Percentiles rank a stretch among this genome's conserved stretches.
phyloP scores from a whole-genome alignment of 2,888 invertebrate species.

The Odontothrips loti region DNA sequence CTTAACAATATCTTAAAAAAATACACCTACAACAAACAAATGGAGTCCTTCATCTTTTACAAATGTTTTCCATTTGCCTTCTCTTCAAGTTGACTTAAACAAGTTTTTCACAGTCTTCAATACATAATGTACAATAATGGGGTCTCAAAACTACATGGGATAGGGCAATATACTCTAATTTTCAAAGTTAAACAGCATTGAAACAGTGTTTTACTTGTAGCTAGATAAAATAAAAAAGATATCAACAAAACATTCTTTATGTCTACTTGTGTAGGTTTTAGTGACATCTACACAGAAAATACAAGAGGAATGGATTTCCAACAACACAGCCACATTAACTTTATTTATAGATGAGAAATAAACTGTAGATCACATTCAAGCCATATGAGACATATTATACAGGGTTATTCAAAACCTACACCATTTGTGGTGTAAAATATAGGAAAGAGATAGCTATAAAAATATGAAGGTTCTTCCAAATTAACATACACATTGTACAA shows the following conservation, averaged over 20 bases:
- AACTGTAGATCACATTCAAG: conserved; percentile 15
- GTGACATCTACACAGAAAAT: conserved; percentile 20
- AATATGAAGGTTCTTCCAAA: background rate
- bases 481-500: background rate
- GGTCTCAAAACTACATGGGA: background rate
- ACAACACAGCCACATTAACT: conserved; percentile 17
- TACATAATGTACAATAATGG: background rate
- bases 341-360: conserved; percentile 10
- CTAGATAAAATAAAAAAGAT: conserved; percentile 25
- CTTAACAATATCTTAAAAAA: conserved; percentile 1
- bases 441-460: background rate
- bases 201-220: background rate
- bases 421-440: background rate
- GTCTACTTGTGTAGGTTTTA: conserved; percentile 2
- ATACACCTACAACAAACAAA: conserved; percentile 14
- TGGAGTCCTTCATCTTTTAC: background rate
- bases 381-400: background rate
- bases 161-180: background rate
- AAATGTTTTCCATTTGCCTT: background rate
- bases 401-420: background rate
- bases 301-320: conserved; percentile 11
- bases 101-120: conserved; percentile 9
- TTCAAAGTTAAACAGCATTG: conserved; percentile 1
- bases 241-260: conserved; percentile 21
- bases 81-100: conserved; percentile 8